These are phyloP conservation scores for Protonemura montana DNA, from an alignment of 2,888 invertebrate genomes.

Conservation along the genomic window DNA sequence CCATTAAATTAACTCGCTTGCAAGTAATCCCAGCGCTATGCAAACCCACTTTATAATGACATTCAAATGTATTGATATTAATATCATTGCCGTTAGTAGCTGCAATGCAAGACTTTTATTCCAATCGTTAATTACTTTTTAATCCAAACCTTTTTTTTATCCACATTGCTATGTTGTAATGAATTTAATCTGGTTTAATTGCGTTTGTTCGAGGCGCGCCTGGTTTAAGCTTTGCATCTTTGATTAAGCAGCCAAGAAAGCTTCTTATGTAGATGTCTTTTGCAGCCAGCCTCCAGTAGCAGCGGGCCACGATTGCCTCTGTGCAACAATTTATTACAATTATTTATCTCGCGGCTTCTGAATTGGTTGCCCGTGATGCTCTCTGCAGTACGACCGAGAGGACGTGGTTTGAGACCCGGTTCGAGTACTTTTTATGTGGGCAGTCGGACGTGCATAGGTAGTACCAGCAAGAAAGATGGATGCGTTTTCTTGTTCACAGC, in stretches of 20 bases:
- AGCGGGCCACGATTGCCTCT: neutral
- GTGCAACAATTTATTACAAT: neutral
- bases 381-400: neutral
- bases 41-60: neutral
- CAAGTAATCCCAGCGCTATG: neutral
- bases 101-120: neutral
- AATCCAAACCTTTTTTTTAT: neutral
- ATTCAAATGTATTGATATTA: neutral
- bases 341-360: neutral
- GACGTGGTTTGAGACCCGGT: neutral
- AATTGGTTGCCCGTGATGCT: neutral
- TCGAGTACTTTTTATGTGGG: neutral
- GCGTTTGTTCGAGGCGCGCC: neutral
- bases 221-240: neutral
- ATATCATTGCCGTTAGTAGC: neutral
- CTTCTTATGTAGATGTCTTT: neutral
- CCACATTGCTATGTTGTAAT: neutral
- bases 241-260: neutral
- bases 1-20: neutral
- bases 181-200: slow-evolving; percentile 5
- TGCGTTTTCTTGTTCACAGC: too few species aligned
- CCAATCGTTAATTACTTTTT: neutral
- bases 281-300: neutral
- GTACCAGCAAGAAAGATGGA: too few species aligned
- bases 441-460: neutral